Evolutionary conservation across 2,113 vertebrate genomes (phyloP), one percentile per base, ranked within the genome.

Genomic region (Notarius lentiginosus): DNA sequence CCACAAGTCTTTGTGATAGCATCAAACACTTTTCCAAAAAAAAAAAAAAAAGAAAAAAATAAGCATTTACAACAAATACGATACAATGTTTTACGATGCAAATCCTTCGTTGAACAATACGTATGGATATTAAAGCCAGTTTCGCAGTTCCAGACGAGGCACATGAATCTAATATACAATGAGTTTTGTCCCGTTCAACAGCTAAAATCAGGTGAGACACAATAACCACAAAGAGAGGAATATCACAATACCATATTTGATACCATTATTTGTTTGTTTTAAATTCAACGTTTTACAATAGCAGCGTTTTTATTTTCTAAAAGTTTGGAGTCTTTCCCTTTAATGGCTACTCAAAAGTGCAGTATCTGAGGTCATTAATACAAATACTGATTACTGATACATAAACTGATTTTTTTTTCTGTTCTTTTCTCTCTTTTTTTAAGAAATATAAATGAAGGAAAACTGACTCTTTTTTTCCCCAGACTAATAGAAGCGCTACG

Each of bases 331-430:
- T 91, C 88, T 93, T 92, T 92, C 88, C 91, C 92, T 89, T 94
- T 93, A 91, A 95, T 94, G 94, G 93, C 93, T 94, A 94, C 94
- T 94, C 94, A 94, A 95, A 95, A 97, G 96, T 97, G 96, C 95
- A 96, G 95, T 95, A 95, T 96, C 94, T 93, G 96, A 98, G 96
- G 95, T 96, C 94, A 96, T 95, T 95, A 94, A 95, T 95, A 95
- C 92, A 93, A 96, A 96, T 95, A 96, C 96, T 95, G 95, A 94
- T 94, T 95, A 96, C 92, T 34, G 55, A 84, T 82, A 86, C 68
- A 96, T 93, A 94, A 22, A 58, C 49, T 27, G 60, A 53, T 60
- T 30, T 49, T 65, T 65, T 84, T 58, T 58, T 65, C 14, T 81
- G 7, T 60, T n/a, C 76, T 66, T 82, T 87, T 73, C 18, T 91